Base-by-base conservation (phyloP, 2,113 vertebrate species). In the Rhinolophus ferrumequinum region DNA sequence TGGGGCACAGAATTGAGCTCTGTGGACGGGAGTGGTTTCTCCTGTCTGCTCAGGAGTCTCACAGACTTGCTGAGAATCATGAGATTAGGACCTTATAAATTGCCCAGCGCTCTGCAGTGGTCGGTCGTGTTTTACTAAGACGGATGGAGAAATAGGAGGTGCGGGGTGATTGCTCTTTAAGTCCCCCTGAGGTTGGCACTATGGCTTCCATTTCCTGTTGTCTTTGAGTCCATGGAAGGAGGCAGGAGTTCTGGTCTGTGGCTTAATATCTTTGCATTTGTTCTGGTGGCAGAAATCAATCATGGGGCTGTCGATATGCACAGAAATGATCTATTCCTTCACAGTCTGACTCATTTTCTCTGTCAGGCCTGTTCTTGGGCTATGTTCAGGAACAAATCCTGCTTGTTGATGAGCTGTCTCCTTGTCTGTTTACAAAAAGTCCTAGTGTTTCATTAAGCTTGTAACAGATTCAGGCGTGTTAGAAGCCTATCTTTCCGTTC, bases 331-430 rank as follows among this genome's bases (percentile, higher is more conserved):
- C n/a, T 93, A 21, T 86, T 92, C 90, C 77, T 95, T 95, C 56
- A 41, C 35, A 72, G 19, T 90, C 89, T 97, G 95, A 95, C 54
- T 97, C 93, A 97, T 95, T 97, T 94, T 96, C 80, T 92, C 28
- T 96, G 44, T 95, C 86, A 88, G 83, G 87, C 83, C 75, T 97
- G 83, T 97, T 97, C 88, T 94, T 95, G 83, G 93, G 83, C 70
- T 96, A 8, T 90, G 72, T 93, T 97, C 82, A 96, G 96, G 95
- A 97, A 95, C 94, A 94, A 92, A 89, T 93, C 58, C 88, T 97
- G 35, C 88, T 95, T 96, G 88, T 90, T 92, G 90, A 93, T 82
- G 88, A 96, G 88, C 93, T 97, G 50, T 89, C 47, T 87, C 84
- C 75, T 84, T 84, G 67, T 97, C 89, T 87, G 24, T 96, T 97